Evolutionary conservation across 1,140 invertebrate genomes (phyloP), one percentile per base, ranked within the genome.

Genomic region (Neodiprion lecontei): DNA sequence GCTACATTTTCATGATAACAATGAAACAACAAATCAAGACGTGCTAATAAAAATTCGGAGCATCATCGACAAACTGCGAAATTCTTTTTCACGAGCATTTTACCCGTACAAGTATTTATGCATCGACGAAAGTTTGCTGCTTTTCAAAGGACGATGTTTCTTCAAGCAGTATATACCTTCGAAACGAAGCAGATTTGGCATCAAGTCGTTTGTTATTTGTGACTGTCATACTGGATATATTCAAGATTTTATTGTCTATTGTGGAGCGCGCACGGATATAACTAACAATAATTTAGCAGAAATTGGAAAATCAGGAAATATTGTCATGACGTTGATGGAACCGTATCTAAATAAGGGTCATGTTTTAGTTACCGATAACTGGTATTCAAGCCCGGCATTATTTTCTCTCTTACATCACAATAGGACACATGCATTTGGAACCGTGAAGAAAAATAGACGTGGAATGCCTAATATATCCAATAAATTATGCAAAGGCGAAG

Each of bases 281-380:
- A 21, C 49, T 23, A 73, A 17, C 28, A 73, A 78, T 73, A 73
- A 74, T 69, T 17, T 17, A 17, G 53, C 53, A 67, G n/a, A 65
- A 50, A 67, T 80, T 17, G 84, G 83, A 17, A 74, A 78, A 12
- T 81, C 79, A 48, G 84, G 82, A 40, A 77, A 79, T 66, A 81
- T 85, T 47, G 86, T 88, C 10, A 75, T 83, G 9, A 77, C 74
- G 49, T 49, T 86, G n/a, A 73, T 85, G 53, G 21, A 80, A 69
- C 78, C 76, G 12, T 80, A 84, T 69, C 74, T 82, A 67, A 72
- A 79, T 14, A 75, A 76, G 73, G 77, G 79, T 2, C 84, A 87
- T 76, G 76, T 77, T 5, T 67, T 88, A 11, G 83, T 80, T 72
- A 79, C 82, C 0, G 86, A 88, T 75, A 87, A 85, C 76, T 87